Evolutionary conservation across 1,140 invertebrate genomes (phyloP), one percentile per base, ranked within the genome.

Genomic region (Megalopta genalis): DNA sequence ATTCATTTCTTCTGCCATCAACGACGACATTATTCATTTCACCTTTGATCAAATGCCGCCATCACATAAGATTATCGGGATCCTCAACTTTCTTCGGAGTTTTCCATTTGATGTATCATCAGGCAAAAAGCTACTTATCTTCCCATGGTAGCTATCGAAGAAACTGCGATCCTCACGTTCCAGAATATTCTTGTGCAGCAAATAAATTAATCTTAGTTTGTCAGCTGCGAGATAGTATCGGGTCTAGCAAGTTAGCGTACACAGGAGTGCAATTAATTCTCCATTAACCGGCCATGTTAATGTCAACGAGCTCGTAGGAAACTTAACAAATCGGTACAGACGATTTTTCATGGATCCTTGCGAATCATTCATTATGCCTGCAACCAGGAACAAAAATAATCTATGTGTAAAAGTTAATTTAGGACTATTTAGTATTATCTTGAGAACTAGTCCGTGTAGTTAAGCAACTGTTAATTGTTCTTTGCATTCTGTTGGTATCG

Each of bases 81-180:
- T 66, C 23, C 27, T 74, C 18, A 74, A 74, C 77, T 74, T 79
- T 79, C 77, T 67, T 74, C 60, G 25, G 23, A 66, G 49, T 65
- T 74, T 71, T 66, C 63, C 70, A 60, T n/a, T 23, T 49, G 62
- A 66, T 49, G 25, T 49, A 66, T 79, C 62, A 66, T 74, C 62
- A 6, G 8, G 62, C 60, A 54, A 63, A 54, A 74, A 66, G 25
- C 10, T 49, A 46, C 4, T 37, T 25, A 23, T 60, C 67, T 57
- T 60, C 25, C 39, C 16, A 46, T 32, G 25, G 18, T n/a, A 57
- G 27, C 68, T 18, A 66, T 59, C 63, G 54, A 79, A 79, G 70
- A 74, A 79, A 79, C 70, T 79, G 63, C 37, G 74, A 49, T 79
- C 70, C 52, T 3, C 3, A 14, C 14, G 57, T 73, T 60, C 46